Evolutionary conservation across 1,140 invertebrate genomes (phyloP).

Genomic region (Choristoneura fumiferana): DNA sequence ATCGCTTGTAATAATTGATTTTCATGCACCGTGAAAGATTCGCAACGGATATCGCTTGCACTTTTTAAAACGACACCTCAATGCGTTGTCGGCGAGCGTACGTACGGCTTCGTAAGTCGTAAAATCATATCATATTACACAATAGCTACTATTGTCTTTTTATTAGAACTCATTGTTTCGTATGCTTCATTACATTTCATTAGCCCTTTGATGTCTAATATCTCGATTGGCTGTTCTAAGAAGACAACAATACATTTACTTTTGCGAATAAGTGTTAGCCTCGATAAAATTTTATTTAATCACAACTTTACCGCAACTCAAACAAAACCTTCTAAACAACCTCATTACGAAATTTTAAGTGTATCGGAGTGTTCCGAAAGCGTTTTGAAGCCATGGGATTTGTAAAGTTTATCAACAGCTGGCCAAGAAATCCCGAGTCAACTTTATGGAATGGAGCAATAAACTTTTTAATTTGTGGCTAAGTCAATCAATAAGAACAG

Average conservation of each 20-base stretch:
- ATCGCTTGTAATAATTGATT: slow-evolving; percentile 31
- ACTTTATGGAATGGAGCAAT: slow-evolving; percentile 30
- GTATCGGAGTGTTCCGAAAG: slow-evolving; percentile 5
- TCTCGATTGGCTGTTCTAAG: background rate
- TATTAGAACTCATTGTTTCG: slow-evolving; percentile 38
- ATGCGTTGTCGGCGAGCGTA: slow-evolving; percentile 43
- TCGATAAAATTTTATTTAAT: slow-evolving; percentile 10
- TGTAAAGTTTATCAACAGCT: slow-evolving; percentile 13
- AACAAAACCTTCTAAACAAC: slow-evolving; percentile 10
- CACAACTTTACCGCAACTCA: slow-evolving; percentile 1
- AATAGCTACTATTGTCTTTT: slow-evolving; percentile 68
- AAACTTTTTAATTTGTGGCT: slow-evolving; percentile 53
- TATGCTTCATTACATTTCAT: slow-evolving; percentile 40
- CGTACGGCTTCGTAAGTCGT: slow-evolving; percentile 74
- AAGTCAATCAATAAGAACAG: slow-evolving; percentile 55
- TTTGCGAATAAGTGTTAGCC: background rate
- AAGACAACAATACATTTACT: background rate
- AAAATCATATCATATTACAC: slow-evolving; percentile 69
- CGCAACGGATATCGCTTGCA: slow-evolving; percentile 51
- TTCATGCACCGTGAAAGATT: slow-evolving; percentile 34
- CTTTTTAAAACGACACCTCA: slow-evolving; percentile 62
- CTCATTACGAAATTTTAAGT: slow-evolving; percentile 12
- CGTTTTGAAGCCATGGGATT: slow-evolving; percentile 9
- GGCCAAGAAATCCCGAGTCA: slow-evolving; percentile 5
- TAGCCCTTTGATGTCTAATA: background rate